Percentiles rank a stretch among this genome's conserved stretches.
Conservation (phyloP, 2,888 invertebrate genomes). For the Drosophila flavopinicola region DNA sequence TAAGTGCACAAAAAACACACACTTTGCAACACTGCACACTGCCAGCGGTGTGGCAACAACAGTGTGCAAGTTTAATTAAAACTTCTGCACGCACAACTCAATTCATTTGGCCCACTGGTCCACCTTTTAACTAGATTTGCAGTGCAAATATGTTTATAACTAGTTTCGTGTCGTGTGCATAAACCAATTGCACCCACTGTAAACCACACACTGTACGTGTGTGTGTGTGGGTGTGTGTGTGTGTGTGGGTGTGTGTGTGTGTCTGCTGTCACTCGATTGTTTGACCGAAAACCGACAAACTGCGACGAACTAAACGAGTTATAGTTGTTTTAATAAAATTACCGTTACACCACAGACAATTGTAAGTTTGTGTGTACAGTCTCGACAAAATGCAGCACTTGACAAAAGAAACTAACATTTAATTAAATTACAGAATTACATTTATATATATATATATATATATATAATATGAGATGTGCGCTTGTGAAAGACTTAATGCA, state of each 20-base stretch:
- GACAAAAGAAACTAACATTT: neutral
- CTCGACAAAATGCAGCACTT: conserved; percentile 2
- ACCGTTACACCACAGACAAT: conserved; percentile 20
- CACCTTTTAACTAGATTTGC: conserved; percentile 38
- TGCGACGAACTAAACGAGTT: conserved; percentile 43
- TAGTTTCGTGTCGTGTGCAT: conserved; percentile 51
- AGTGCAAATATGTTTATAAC: conserved; percentile 66
- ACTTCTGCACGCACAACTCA: conserved; percentile 51
- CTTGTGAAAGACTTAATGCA: too few species aligned
- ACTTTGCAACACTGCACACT: conserved; percentile 1
- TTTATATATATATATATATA: neutral
- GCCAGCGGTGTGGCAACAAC: conserved; percentile 51
- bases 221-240: neutral
- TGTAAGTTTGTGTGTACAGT: conserved; percentile 19
- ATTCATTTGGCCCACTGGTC: conserved; percentile 9
- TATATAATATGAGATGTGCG: too few species aligned
- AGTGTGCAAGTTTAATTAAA: conserved; percentile 74
- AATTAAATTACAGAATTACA: neutral
- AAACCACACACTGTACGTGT: neutral
- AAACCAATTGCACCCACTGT: conserved; percentile 48
- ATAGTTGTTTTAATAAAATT: conserved; percentile 50
- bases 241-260: neutral
- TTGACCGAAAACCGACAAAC: conserved; percentile 47
- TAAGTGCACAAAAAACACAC: conserved; percentile 61
- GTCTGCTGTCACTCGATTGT: conserved; percentile 20